Evolutionary conservation across 2,113 vertebrate genomes (phyloP), one percentile per base, ranked within the genome.

Genomic region (Vulpes ferrilata): DNA sequence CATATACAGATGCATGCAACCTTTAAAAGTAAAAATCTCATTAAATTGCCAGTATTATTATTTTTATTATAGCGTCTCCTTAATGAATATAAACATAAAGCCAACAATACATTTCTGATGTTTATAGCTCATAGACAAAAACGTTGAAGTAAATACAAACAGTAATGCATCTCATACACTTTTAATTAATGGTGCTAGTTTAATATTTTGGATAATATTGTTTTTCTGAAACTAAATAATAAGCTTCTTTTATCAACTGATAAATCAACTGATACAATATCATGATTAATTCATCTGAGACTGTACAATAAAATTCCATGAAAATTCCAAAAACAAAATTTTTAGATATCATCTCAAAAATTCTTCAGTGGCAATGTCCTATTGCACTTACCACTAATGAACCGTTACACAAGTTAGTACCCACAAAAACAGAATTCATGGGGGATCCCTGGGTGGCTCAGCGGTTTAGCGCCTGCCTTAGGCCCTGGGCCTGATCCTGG

Each of bases 121-220:
- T 48, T 81, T 81, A 81, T 65, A 59, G 8, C 13, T 78, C 69
- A 95, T 25, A 94, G 53, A 48, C 27, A 8, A 87, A 92, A 90
- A 69, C 32, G 30, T 19, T 59, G 86, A 82, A 84, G 20, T 84
- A 97, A 87, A 95, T 23, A 80, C 15, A 85, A 74, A 85, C 30
- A 83, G 93, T 88, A 86, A 89, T 60, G 23, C 38, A 62, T 53
- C 27, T 65, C 62, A 78, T 55, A 90, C 51, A 95, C 55, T 90
- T 95, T 57, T 97, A 92, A 92, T 51, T 60, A 67, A 87, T 84
- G 51, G 30, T 25, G 23, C 8, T 67, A 87, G 12, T 76, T 88
- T 88, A 93, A 76, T 73, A 94, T 57, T 93, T 93, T 85, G 30
- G 1, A 90, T 1, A 93, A 65, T 25, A 87, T 23, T 67, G 4